Conservation (phyloP, 2,797 vertebrate genomes). For the Gobio occitaniae region DNA sequence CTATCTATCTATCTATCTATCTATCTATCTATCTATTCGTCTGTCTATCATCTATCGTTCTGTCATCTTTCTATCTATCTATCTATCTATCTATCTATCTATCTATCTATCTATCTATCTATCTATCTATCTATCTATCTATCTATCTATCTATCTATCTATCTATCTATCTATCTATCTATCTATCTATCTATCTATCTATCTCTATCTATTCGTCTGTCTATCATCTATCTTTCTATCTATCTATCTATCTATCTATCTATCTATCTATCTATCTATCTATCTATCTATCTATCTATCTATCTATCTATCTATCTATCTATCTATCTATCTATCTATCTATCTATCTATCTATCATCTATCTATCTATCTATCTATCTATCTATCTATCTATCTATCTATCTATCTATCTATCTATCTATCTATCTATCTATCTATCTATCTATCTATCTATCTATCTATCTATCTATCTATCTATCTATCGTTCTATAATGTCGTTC, state of each 20-base stretch:
- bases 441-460: no score
- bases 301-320: neutral
- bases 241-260: neutral
- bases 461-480: neutral
- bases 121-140: neutral
- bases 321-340: neutral
- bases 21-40: fast-evolving
- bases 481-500: neutral
- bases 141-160: neutral
- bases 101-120: constrained; percentile 10
- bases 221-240: neutral
- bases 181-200: neutral
- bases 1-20: fast-evolving
- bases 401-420: neutral
- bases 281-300: constrained; percentile 12
- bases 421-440: no score
- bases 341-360: neutral
- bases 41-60: no score
- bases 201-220: no score
- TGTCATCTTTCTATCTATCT: neutral
- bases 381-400: neutral
- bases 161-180: neutral
- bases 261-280: constrained; percentile 7
- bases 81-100: constrained; percentile 12
- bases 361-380: neutral